Conservation (phyloP, 2,888 invertebrate genomes). For the Arrhopalites spinosus region DNA sequence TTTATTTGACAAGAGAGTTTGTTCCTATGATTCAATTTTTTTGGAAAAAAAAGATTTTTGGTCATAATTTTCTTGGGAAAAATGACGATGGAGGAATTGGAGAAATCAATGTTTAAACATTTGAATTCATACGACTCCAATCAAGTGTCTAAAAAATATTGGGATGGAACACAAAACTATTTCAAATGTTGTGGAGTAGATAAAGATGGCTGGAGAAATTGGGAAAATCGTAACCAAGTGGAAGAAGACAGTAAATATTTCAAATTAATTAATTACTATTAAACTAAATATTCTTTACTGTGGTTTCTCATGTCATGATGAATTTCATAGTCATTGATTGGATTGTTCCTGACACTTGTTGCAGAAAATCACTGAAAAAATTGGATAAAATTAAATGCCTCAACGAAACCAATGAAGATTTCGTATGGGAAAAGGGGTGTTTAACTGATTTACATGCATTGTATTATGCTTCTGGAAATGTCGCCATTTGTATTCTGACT, state of each 20-base stretch:
- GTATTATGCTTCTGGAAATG: neutral
- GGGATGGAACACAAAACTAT: neutral
- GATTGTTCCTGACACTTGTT: slow-evolving; percentile 1
- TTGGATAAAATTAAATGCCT: neutral
- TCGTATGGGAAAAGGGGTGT: neutral
- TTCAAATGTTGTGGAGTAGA: slow-evolving; percentile 2
- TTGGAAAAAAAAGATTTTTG: no score
- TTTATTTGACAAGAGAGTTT: no score
- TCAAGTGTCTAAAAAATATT: neutral
- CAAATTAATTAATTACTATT: no score
- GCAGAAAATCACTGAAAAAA: neutral
- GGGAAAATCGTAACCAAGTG: neutral
- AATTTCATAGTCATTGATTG: slow-evolving; percentile 4
- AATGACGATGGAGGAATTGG: neutral
- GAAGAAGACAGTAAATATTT: no score
- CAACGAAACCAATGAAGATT: neutral
- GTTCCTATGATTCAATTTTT: no score
- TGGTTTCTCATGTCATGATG: no score
- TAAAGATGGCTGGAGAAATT: neutral
- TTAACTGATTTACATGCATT: neutral
- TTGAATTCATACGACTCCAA: neutral
- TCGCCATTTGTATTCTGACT: neutral
- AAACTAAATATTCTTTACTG: no score
- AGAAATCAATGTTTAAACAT: neutral
- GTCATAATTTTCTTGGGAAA: no score